Conservation (phyloP, 1,140 invertebrate species). For the Carposina sasakii region DNA sequence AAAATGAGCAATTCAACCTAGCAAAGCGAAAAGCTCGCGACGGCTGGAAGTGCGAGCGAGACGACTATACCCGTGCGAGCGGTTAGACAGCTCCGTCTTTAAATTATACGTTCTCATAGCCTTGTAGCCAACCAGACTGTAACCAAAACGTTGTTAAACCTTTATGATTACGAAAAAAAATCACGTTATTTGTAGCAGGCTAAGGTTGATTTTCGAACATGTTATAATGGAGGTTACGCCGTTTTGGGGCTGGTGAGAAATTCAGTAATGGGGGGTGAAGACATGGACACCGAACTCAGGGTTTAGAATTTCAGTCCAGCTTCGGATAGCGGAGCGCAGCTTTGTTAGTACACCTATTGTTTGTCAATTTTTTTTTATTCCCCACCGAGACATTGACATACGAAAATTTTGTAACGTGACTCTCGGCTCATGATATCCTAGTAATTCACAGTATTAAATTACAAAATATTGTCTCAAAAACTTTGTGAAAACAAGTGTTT, state of each 20-base stretch:
- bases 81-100: slow-evolving; percentile 55
- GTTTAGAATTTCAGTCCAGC: slow-evolving; percentile 72
- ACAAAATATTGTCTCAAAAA: slow-evolving; percentile 7
- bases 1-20: slow-evolving; percentile 59
- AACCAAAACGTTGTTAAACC: slow-evolving; percentile 30
- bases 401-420: slow-evolving; percentile 27
- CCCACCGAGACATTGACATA: slow-evolving; percentile 34
- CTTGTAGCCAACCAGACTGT: slow-evolving; percentile 42
- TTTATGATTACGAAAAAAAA: no score
- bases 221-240: slow-evolving; percentile 18
- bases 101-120: slow-evolving; percentile 73
- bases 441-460: slow-evolving; percentile 13
- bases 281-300: slow-evolving; percentile 66
- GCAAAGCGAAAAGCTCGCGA: slow-evolving; percentile 40
- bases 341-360: slow-evolving; percentile 64
- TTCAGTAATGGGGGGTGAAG: slow-evolving; percentile 69
- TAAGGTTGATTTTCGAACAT: slow-evolving; percentile 19
- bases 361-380: slow-evolving; percentile 56
- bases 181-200: slow-evolving; percentile 12
- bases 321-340: slow-evolving; percentile 68
- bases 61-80: slow-evolving; percentile 28
- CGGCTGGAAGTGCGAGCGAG: slow-evolving; percentile 35
- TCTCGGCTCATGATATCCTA: no score
- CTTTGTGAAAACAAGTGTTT: slow-evolving; percentile 30
- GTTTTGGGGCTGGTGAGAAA: slow-evolving; percentile 42